Evolutionary conservation across 1,140 invertebrate species (phyloP), one percentile per base, ranked within the genome.

Genomic region (Drosophila fuyamai): DNA sequence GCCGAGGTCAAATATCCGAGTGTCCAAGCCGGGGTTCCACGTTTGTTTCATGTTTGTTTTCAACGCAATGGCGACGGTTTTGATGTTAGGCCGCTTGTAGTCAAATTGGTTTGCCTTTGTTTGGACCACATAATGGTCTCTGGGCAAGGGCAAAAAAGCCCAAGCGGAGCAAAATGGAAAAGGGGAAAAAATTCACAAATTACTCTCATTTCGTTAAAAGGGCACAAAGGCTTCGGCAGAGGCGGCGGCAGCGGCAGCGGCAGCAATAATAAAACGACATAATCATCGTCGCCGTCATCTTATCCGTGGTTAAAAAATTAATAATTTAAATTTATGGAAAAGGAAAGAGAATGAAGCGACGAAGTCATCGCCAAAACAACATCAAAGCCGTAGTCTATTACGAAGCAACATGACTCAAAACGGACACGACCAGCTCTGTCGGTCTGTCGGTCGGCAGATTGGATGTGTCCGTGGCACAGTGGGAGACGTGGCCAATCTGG

Each of bases 311-410:
- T 88, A 79, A 81, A 85, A 89, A 89, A 89, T 88, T 86, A 86
- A 86, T 86, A 88, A 86, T 86, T 88, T 79, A 88, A 86, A 86
- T 88, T 86, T 88, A 88, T 86, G 83, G 76, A 86, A 86, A 86
- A 76, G 71, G 82, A 86, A 83, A 86, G 80, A 86, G 83, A 82
- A 88, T 88, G 76, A 88, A 86, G 83, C 79, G 76, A 88, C 83
- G 76, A 79, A 86, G 83, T 86, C 83, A 86, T 86, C 79, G 83
- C 83, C 83, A 88, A 82, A 86, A 82, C 78, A 79, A 82, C 66
- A 73, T 68, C 76, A 82, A 86, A 88, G 79, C 83, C 68, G 67
- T 86, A 79, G 83, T 86, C 79, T 86, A 86, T 86, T 88, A 88
- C 82, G 79, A 86, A 79, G 71, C 70, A 82, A 86, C 83, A 88